Evolutionary conservation across 2,797 vertebrate species (phyloP).

Genomic region (Sebastes trivittatus): DNA sequence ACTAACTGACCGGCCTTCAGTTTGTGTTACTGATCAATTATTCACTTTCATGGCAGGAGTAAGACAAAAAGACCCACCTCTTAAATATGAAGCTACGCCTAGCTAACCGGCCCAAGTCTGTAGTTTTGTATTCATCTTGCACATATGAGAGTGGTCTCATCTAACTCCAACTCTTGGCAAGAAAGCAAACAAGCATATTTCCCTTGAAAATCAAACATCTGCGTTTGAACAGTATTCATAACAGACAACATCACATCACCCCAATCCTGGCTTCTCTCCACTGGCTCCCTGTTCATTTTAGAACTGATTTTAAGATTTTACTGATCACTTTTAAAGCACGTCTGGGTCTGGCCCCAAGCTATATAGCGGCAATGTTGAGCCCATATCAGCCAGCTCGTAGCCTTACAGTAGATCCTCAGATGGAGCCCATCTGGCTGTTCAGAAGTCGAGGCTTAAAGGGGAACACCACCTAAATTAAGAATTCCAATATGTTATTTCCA

Average conservation of each 20-base stretch:
- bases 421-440: background rate
- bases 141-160: background rate
- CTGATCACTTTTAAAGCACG: background rate
- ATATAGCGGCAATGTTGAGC: background rate
- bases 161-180: background rate
- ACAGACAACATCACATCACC: background rate
- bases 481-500: too few species aligned
- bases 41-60: background rate
- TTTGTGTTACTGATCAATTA: conserved; percentile 14
- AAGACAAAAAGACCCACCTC: background rate
- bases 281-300: background rate
- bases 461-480: too few species aligned
- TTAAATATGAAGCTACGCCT: background rate
- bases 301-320: background rate
- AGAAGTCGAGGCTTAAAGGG: background rate
- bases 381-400: background rate
- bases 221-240: background rate
- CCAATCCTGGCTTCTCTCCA: too few species aligned
- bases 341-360: background rate
- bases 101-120: background rate
- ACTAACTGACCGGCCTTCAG: conserved; percentile 5
- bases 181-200: background rate
- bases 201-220: background rate
- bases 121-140: background rate
- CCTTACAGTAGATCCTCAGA: background rate